A percentile compares a stretch with the other conserved stretches of the same genome.
These are phyloP conservation scores for Neodiprion virginianus DNA, from an alignment of 1,140 invertebrate genomes.

Conservation along the genomic window DNA sequence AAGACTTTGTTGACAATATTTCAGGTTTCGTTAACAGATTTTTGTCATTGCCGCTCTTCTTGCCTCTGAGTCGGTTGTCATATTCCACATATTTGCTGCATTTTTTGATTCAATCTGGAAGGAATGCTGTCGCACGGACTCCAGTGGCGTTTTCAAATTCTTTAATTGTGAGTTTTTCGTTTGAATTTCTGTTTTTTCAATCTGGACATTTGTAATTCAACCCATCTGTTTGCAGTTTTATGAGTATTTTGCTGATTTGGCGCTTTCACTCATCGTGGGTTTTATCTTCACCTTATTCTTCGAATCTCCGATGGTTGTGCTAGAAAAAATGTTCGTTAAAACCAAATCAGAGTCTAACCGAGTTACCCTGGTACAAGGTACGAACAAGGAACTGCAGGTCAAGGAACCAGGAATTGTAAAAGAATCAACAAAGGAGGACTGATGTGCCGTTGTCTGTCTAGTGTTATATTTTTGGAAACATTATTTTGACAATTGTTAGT, in stretches of 20 bases:
- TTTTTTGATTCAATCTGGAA: slow-evolving; percentile 27
- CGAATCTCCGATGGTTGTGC: slow-evolving; percentile 29
- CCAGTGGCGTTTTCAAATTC: slow-evolving; percentile 24
- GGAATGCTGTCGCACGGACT: slow-evolving; percentile 10
- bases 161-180: slow-evolving; percentile 15
- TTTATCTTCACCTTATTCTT: slow-evolving; percentile 29
- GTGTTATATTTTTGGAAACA: too few species aligned
- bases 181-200: too few species aligned
- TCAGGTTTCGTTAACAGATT: slow-evolving; percentile 62
- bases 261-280: slow-evolving; percentile 19
- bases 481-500: too few species aligned
- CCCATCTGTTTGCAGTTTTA: slow-evolving; percentile 22
- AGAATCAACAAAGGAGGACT: too few species aligned
- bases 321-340: slow-evolving; percentile 29
- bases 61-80: slow-evolving; percentile 64
- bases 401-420: too few species aligned
- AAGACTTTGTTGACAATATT: slow-evolving; percentile 9
- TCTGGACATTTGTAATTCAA: neutral
- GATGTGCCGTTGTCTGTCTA: too few species aligned
- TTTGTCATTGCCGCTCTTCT: slow-evolving; percentile 63
- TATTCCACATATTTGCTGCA: slow-evolving; percentile 69
- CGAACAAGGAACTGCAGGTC: neutral
- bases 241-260: slow-evolving; percentile 24
- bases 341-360: neutral
- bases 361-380: neutral